Evolutionary conservation across 2,888 invertebrate species (phyloP).

Genomic region (Oxytorus armatus): DNA sequence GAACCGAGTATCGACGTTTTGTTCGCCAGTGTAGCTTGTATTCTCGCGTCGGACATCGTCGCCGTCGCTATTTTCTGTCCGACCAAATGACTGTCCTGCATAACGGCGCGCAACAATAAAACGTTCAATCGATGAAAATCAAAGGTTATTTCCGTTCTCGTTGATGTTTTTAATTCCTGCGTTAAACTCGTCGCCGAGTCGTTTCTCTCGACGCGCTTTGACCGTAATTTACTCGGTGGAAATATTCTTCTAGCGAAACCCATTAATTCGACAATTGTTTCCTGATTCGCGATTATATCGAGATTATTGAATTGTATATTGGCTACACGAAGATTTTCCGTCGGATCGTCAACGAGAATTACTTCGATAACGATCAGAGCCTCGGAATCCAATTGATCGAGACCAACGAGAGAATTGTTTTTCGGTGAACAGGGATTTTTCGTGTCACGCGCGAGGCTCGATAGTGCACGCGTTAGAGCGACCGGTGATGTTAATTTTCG

Average conservation of each 20-base stretch:
- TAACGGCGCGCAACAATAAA: constrained; percentile 92
- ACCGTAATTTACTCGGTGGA: constrained; percentile 79
- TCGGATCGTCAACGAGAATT: constrained; percentile 87
- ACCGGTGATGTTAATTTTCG: constrained; percentile 86
- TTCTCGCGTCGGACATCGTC: constrained; percentile 95
- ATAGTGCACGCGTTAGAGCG: constrained; percentile 86
- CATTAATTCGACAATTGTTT: constrained; percentile 96
- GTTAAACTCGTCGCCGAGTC: constrained; percentile 78
- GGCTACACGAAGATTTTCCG: constrained; percentile 87
- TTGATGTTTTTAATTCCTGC: constrained; percentile 74
- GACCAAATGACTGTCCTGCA: constrained; percentile 89
- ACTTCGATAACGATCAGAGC: constrained; percentile 93
- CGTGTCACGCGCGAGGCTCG: constrained; percentile 83
- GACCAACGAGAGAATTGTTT: constrained; percentile 77
- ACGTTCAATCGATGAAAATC: constrained; percentile 97
- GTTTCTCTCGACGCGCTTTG: constrained; percentile 73
- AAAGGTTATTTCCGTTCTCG: constrained; percentile 93
- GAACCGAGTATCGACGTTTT: constrained; percentile 90
- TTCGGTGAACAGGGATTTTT: constrained; percentile 76
- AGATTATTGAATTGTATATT: constrained; percentile 97
- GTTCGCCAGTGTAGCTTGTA: constrained; percentile 92
- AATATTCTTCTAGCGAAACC: constrained; percentile 93
- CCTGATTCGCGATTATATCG: constrained; percentile 98
- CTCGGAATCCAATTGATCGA: constrained; percentile 86
- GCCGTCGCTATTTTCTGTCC: constrained; percentile 97